Evolutionary conservation across 2,888 invertebrate genomes (phyloP).

Genomic region (Resseliella maxima): DNA sequence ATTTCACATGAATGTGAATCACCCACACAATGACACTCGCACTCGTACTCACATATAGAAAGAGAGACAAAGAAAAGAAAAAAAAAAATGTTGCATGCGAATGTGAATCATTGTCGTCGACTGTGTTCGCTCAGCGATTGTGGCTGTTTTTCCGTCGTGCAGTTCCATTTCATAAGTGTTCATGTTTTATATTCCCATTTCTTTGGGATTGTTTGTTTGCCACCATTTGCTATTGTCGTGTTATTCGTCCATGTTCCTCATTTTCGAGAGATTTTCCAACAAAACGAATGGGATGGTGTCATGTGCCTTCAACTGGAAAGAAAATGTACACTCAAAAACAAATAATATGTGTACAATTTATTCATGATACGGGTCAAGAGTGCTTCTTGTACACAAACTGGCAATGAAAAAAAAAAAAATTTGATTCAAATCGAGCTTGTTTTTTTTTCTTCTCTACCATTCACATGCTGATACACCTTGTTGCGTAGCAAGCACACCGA

Average conservation of each 20-base stretch:
- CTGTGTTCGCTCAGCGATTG: background rate
- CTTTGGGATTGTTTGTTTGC: slow-evolving; percentile 51
- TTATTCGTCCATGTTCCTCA: background rate
- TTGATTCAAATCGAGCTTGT: background rate
- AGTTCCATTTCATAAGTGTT: slow-evolving; percentile 40
- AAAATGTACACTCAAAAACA: slow-evolving; percentile 47
- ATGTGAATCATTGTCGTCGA: slow-evolving; percentile 21
- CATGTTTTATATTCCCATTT: slow-evolving; percentile 27
- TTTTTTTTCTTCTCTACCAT: background rate
- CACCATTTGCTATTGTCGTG: slow-evolving; percentile 39
- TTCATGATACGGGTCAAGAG: slow-evolving; percentile 55
- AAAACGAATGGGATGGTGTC: slow-evolving; percentile 45
- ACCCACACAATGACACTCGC: background rate
- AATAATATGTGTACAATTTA: slow-evolving; percentile 53
- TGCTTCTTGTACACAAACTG: background rate
- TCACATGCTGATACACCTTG: background rate
- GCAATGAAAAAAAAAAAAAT: background rate
- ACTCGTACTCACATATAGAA: background rate
- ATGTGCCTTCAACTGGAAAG: slow-evolving; percentile 49
- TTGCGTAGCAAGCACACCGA: background rate
- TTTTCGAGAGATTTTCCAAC: background rate
- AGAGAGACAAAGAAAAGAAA: background rate
- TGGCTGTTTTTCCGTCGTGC: slow-evolving; percentile 13
- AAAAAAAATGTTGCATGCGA: slow-evolving; percentile 2
- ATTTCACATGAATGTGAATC: background rate